These are phyloP conservation scores for Calcarius lapponicus DNA, from an alignment of 2,797 vertebrate species.

Conservation along the genomic window DNA sequence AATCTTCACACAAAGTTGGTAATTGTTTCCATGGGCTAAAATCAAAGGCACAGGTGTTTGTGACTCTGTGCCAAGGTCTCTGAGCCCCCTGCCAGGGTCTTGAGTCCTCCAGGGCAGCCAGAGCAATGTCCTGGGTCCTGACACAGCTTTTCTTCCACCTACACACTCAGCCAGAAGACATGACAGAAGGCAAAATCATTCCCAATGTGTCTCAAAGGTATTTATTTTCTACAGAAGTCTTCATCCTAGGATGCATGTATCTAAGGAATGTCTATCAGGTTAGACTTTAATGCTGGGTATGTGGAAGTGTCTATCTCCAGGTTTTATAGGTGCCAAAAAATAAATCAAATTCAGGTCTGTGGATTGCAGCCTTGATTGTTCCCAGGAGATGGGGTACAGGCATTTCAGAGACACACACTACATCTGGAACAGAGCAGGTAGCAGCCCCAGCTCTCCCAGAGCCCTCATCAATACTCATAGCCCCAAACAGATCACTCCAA, in stretches of 20 bases:
- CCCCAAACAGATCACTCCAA: neutral
- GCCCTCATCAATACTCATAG: neutral
- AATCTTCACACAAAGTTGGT: no score
- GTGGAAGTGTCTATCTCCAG: neutral
- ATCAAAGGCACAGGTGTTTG: no score
- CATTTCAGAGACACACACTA: neutral
- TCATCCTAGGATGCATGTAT: neutral
- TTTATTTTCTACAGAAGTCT: neutral
- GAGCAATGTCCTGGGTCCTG: no score
- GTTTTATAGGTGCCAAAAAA: neutral
- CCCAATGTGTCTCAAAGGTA: neutral
- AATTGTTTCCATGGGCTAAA: no score
- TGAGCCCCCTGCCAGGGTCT: no score
- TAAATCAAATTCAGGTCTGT: neutral
- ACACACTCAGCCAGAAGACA: neutral
- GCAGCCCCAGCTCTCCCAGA: neutral
- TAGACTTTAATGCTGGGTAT: neutral
- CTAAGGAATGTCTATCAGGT: neutral
- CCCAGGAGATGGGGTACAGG: neutral
- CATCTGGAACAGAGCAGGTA: neutral
- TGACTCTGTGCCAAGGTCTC: no score
- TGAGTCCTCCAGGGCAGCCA: accelerated
- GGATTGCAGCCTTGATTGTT: neutral
- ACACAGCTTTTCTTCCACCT: neutral
- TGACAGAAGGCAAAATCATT: neutral